These are phyloP conservation scores for Aleiodes leptofemur DNA, from an alignment of 2,888 invertebrate species.

Conservation along the genomic window DNA sequence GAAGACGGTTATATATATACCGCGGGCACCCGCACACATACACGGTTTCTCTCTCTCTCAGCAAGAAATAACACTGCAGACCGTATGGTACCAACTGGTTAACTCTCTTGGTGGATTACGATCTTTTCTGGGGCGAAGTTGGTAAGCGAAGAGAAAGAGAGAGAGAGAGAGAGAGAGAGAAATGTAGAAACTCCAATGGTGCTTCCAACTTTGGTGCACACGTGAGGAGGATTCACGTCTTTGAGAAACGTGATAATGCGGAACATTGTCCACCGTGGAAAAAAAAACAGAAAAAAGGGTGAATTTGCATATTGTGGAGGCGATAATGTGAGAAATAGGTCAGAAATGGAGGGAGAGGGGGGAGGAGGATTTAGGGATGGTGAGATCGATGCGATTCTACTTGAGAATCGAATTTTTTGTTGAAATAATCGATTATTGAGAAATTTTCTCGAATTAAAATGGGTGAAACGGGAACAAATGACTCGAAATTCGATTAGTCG, in stretches of 20 bases:
- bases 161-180: slow-evolving; percentile 17
- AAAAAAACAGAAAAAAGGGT: no score
- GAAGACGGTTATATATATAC: slow-evolving; percentile 12
- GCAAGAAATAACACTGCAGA: slow-evolving; percentile 47
- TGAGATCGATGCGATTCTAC: no score
- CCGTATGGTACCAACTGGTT: slow-evolving; percentile 43
- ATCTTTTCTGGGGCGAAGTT: slow-evolving; percentile 36
- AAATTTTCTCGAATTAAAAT: background rate
- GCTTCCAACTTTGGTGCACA: slow-evolving; percentile 16
- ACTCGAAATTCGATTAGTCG: no score
- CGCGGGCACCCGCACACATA: slow-evolving; percentile 48
- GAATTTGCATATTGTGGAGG: no score
- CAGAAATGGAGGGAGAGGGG: no score
- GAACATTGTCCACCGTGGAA: background rate
- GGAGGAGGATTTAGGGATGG: no score
- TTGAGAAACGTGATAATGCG: background rate
- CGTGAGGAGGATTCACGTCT: slow-evolving; percentile 17
- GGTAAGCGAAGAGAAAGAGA: slow-evolving; percentile 27
- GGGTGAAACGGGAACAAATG: no score
- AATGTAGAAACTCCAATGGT: slow-evolving; percentile 3
- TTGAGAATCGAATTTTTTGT: no score
- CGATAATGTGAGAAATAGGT: no score
- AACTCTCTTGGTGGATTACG: slow-evolving; percentile 45
- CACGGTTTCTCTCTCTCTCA: slow-evolving; percentile 1
- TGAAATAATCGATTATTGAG: no score